Percentiles rank a stretch among this genome's conserved stretches.
Evolutionary conservation across 2,888 invertebrate genomes (phyloP).

Genomic region (Himalopsyche kuldschensis): DNA sequence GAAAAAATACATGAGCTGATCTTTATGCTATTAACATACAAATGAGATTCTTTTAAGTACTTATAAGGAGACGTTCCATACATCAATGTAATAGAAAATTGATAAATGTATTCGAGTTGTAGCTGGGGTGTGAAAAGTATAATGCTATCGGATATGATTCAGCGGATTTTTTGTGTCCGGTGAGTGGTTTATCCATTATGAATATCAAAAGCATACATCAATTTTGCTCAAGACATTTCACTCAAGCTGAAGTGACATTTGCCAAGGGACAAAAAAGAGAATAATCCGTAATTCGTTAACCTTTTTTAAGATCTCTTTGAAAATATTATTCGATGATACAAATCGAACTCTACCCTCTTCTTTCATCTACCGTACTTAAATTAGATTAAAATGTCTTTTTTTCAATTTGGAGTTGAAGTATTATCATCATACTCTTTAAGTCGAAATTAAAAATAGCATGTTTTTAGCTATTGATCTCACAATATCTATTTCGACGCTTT

Average conservation of each 20-base stretch:
- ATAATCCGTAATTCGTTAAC: neutral
- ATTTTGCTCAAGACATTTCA: neutral
- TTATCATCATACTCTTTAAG: no score
- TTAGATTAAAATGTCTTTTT: no score
- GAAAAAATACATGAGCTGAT: neutral
- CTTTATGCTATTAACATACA: neutral
- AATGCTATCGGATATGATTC: neutral
- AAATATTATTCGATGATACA: no score
- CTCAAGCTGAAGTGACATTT: neutral
- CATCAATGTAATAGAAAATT: neutral
- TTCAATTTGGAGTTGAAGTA: no score
- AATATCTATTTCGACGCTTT: no score
- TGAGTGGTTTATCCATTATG: neutral
- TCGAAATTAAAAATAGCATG: no score
- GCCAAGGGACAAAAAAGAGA: neutral
- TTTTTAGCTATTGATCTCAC: no score
- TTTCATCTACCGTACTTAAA: no score
- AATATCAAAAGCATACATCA: neutral
- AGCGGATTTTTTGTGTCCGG: neutral
- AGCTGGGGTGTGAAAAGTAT: neutral
- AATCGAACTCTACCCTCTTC: no score
- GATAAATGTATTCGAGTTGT: neutral
- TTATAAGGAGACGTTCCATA: neutral
- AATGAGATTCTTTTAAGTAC: neutral
- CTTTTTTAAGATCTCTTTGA: neutral